Percentiles rank a stretch among this genome's conserved stretches.
Conservation (phyloP, 2,113 vertebrate genomes). For the Nycticorax nycticorax region DNA sequence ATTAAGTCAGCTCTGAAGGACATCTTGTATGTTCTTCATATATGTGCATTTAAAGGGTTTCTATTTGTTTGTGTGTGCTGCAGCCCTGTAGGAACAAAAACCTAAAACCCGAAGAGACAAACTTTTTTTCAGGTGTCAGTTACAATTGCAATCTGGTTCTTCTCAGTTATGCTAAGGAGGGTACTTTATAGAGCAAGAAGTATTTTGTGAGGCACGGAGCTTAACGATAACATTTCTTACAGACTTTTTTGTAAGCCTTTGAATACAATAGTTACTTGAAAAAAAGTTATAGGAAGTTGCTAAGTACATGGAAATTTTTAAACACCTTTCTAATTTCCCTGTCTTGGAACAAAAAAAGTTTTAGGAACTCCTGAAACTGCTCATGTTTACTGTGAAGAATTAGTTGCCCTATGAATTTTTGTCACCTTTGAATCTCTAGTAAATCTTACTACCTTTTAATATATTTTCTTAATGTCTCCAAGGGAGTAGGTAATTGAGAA, state of each 20-base stretch:
- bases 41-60: background rate
- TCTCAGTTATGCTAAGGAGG: background rate
- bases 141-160: background rate
- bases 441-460: background rate
- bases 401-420: background rate
- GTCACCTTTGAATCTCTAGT: background rate
- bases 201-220: background rate
- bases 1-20: background rate
- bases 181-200: background rate
- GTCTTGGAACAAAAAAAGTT: background rate
- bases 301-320: background rate
- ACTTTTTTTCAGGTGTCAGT: background rate
- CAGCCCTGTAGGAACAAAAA: background rate
- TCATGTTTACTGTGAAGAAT: background rate
- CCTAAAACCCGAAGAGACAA: background rate
- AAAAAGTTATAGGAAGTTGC: background rate
- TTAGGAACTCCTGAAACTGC: background rate
- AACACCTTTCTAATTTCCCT: background rate
- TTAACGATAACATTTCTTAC: background rate
- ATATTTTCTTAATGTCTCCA: background rate
- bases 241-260: background rate
- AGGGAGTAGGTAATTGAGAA: background rate
- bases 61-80: background rate
- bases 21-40: background rate
- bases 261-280: background rate